These are phyloP conservation scores for Harpalus rufipes DNA, from an alignment of 2,888 invertebrate species.

Conservation along the genomic window DNA sequence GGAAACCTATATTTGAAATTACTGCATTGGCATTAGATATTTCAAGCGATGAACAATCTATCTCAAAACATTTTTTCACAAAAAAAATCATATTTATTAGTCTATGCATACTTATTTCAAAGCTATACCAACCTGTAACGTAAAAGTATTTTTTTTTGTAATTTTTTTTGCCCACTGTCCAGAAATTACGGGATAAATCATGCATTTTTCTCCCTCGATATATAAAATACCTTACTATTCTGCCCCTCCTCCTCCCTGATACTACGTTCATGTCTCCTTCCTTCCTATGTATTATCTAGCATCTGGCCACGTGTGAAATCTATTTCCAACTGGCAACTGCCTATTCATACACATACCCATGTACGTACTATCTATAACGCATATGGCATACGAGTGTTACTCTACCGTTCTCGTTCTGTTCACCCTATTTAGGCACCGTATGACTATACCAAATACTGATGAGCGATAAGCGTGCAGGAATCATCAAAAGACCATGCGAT, in stretches of 20 bases:
- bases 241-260: background rate
- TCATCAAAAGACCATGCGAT: constrained; percentile 8
- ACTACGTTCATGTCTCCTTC: background rate
- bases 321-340: constrained; percentile 20
- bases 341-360: constrained; percentile 46
- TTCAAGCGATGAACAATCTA: too few species aligned
- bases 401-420: background rate
- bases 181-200: too few species aligned
- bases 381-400: constrained; percentile 29
- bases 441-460: background rate
- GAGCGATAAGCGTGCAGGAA: background rate
- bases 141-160: too few species aligned
- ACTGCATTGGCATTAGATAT: too few species aligned
- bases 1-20: too few species aligned
- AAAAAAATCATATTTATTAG: too few species aligned
- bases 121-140: too few species aligned
- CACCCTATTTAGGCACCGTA: constrained; percentile 11
- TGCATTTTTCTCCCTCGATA: too few species aligned
- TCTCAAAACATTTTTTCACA: too few species aligned
- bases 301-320: constrained; percentile 64
- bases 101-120: too few species aligned
- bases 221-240: background rate
- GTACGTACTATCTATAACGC: constrained; percentile 29
- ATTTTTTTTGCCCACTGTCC: too few species aligned
- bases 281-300: constrained; percentile 16